Evolutionary conservation across 2,113 vertebrate species (phyloP).

Genomic region (Tonatia bakeri): DNA sequence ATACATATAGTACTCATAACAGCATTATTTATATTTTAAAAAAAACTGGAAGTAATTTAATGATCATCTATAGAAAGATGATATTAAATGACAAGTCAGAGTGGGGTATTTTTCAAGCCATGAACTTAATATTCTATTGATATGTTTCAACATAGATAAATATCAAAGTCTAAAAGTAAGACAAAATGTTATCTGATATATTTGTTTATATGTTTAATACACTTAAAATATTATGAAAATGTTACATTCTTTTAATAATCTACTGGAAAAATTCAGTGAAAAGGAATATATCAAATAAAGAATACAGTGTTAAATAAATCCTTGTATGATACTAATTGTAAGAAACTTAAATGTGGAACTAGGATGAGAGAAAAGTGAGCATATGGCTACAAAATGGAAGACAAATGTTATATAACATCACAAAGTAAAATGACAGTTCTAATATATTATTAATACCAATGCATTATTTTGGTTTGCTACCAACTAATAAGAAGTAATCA

Average conservation of each 20-base stretch:
- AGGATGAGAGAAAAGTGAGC: neutral
- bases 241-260: neutral
- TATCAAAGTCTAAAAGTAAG: neutral
- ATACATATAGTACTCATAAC: neutral
- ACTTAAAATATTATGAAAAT: neutral
- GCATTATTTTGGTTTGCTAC: neutral
- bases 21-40: neutral
- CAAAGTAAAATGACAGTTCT: neutral
- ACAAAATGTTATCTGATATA: neutral
- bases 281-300: neutral
- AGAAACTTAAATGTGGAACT: neutral
- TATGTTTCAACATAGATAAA: neutral
- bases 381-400: neutral
- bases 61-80: neutral
- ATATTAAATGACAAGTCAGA: neutral
- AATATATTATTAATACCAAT: neutral
- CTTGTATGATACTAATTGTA: neutral
- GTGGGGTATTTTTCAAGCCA: neutral
- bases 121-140: neutral
- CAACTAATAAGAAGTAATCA: neutral
- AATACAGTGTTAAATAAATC: neutral
- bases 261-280: neutral
- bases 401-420: neutral
- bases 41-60: neutral
- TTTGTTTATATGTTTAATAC: neutral